Evolutionary conservation across 2,797 vertebrate species (phyloP), one percentile per base, ranked within the genome.

Genomic region (Melopsittacus undulatus): DNA sequence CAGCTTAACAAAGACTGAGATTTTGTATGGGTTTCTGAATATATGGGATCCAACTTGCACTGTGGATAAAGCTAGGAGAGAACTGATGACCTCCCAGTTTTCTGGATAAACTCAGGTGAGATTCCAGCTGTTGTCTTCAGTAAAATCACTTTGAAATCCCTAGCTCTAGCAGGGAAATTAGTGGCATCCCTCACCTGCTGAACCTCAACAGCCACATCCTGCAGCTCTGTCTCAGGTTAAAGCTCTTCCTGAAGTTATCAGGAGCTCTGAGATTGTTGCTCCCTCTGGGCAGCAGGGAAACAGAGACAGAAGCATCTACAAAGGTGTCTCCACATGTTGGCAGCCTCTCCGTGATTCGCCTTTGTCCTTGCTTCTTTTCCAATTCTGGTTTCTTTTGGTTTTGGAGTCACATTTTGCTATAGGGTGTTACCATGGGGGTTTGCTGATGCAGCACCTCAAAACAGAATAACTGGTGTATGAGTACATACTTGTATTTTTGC

Each of bases 261-360:
- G 43, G 22, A 79, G 38, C n/a, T 52, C n/a, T 73, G n/a, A 24
- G n/a, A 40, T 30, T 4, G 6, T 3, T 22, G 40, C 30, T 83
- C 19, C 20, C 21, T 19, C 40, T n/a, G 56, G 46, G 48, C 54
- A 43, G 30, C 46, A 70, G 70, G 54, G 78, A 76, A 51, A 49
- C 30, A n/a, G 1, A 0, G 30, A 54, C 27, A 30, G 0, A 24
- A 54, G 56, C 42, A 69, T 13, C 42, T 76, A 3, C 1, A 3
- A 36, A 49, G 22, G 26, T 63, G 15, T 62, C 45, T 29, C 22
- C 3, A 7, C 54, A 46, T 18, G n/a, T 84, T 0, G 0, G 22
- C 46, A 76, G 24, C 18, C 30, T 24, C 54, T 48, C 27, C 27
- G 40, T 42, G 40, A 19, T 19, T 43, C 7, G 2, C 24, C n/a